phyloP scores from a whole-genome alignment of 2,797 vertebrate species.

The Glyptemys insculpta region DNA sequence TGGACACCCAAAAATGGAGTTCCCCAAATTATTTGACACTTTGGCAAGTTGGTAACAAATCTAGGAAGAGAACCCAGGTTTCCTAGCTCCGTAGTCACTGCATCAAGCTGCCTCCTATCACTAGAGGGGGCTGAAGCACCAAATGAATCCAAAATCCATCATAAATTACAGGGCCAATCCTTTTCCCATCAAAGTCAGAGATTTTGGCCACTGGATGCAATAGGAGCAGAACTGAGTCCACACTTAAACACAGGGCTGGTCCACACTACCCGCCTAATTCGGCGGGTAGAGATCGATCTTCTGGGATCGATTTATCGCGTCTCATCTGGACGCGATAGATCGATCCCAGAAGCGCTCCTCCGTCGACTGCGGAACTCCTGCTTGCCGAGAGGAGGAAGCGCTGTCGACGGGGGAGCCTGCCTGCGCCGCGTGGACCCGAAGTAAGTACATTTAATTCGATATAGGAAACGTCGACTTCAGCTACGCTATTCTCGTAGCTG shows the following conservation, averaged over 20 bases:
- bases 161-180: neutral
- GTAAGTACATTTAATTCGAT: too few species aligned
- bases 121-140: neutral
- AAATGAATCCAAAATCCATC: neutral
- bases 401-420: too few species aligned
- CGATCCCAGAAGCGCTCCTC: too few species aligned
- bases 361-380: too few species aligned
- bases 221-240: neutral
- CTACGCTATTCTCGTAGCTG: too few species aligned
- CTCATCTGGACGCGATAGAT: too few species aligned
- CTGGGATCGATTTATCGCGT: too few species aligned
- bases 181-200: neutral
- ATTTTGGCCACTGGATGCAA: neutral
- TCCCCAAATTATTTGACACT: neutral
- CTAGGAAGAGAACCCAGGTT: neutral
- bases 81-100: neutral
- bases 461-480: too few species aligned
- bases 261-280: too few species aligned
- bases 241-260: neutral
- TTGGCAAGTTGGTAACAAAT: neutral
- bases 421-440: too few species aligned
- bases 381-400: too few species aligned
- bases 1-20: neutral
- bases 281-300: too few species aligned
- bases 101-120: neutral